A percentile compares a stretch with the other conserved stretches of the same genome.
These are phyloP conservation scores for Aegithalos caudatus DNA, from an alignment of 2,113 vertebrate species.

Conservation along the genomic window DNA sequence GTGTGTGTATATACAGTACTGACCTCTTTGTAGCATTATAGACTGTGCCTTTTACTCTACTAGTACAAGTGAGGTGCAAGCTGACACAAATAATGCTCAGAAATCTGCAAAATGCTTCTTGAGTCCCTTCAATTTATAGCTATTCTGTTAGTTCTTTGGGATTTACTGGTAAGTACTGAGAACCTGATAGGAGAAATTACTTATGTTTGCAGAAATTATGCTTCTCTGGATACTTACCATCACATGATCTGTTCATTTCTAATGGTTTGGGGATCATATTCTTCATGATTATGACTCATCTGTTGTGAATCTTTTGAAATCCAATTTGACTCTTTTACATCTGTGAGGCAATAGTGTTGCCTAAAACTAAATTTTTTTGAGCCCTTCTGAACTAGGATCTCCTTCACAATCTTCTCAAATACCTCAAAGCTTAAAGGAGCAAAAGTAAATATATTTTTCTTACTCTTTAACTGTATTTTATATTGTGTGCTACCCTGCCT, in stretches of 20 bases:
- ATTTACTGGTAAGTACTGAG: neutral
- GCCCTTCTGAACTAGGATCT: neutral
- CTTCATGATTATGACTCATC: neutral
- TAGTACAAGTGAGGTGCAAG: neutral
- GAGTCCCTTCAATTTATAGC: neutral
- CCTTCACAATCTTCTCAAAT: neutral
- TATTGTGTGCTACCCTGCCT: constrained; percentile 16
- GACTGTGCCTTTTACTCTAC: neutral
- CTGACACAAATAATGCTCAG: neutral
- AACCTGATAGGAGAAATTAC: neutral
- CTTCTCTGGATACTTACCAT: neutral
- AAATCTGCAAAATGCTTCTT: neutral
- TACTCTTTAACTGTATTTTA: constrained; percentile 47
- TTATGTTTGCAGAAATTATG: neutral
- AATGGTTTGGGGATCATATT: neutral
- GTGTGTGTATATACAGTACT: neutral
- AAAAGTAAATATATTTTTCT: constrained; percentile 42
- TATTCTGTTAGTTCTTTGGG: neutral
- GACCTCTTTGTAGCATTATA: neutral
- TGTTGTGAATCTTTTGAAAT: neutral
- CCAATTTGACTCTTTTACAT: neutral
- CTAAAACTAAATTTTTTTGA: neutral
- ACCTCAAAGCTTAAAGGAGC: constrained; percentile 17
- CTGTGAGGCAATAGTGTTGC: neutral
- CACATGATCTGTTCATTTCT: neutral